Percentiles rank a stretch among this genome's conserved stretches.
These are phyloP conservation scores for Epistrophella euchroma DNA, from an alignment of 2,888 invertebrate species.

Conservation along the genomic window DNA sequence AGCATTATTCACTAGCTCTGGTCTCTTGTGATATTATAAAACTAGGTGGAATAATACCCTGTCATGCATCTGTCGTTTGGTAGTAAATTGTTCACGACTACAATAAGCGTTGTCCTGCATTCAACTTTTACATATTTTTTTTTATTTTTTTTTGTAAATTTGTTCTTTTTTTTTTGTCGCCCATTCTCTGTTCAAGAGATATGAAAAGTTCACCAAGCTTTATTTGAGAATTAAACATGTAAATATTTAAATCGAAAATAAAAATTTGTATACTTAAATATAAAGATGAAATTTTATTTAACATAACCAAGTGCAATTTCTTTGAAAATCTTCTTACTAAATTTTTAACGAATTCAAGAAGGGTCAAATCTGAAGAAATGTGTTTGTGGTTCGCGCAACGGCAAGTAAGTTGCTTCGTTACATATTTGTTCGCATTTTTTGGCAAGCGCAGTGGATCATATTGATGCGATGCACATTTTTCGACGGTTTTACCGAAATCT, in stretches of 20 bases:
- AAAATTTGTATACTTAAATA: not conserved
- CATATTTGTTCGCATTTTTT: no score
- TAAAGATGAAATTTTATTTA: no score
- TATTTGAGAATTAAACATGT: not conserved
- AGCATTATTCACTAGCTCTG: slow-evolving; percentile 15
- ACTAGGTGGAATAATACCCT: slow-evolving; percentile 65
- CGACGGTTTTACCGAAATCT: no score
- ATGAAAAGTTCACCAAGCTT: slow-evolving; percentile 6
- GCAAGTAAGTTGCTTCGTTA: no score
- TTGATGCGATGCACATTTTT: no score
- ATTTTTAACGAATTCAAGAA: no score
- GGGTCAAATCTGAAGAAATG: no score
- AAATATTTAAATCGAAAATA: not conserved
- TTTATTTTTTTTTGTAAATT: not conserved
- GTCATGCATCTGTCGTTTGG: slow-evolving; percentile 73
- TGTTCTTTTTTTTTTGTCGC: slow-evolving; percentile 17
- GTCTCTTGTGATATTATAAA: not conserved
- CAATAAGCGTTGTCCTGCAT: slow-evolving; percentile 70
- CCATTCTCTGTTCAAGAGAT: not conserved
- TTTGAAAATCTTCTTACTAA: no score
- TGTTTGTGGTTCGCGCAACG: no score
- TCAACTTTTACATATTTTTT: slow-evolving; percentile 23
- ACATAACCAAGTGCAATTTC: no score
- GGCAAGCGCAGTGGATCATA: no score
- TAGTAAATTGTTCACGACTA: slow-evolving; percentile 74